A percentile compares a stretch with the other conserved stretches of the same genome.
Conservation (phyloP, 2,888 invertebrate genomes). For the Auanema freiburgensis region DNA sequence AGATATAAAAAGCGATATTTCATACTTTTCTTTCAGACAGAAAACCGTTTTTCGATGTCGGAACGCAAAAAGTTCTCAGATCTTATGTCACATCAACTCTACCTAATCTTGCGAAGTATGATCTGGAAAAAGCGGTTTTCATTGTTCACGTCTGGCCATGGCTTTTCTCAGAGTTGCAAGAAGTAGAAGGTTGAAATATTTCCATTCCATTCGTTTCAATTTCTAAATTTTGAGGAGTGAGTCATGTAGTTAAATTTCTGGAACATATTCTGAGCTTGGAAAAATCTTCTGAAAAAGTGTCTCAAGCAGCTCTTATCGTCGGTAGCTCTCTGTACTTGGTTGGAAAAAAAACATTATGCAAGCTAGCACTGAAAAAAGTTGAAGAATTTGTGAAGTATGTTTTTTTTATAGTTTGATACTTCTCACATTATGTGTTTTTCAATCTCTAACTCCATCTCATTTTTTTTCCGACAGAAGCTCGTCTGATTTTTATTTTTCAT, state of each 20-base stretch:
- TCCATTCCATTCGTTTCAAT: background rate
- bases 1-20: too few relatives aligned
- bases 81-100: too few relatives aligned
- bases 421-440: too few relatives aligned
- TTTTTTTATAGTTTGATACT: too few relatives aligned
- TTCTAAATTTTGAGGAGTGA: conserved; percentile 8
- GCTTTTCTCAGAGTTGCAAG: conserved; percentile 27
- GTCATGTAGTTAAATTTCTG: conserved; percentile 4
- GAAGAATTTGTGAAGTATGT: conserved; percentile 8
- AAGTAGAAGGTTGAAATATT: conserved; percentile 22
- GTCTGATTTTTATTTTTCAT: too few relatives aligned
- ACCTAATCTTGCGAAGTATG: too few relatives aligned
- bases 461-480: too few relatives aligned
- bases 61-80: too few relatives aligned
- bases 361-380: conserved; percentile 1
- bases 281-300: background rate
- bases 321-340: conserved; percentile 6
- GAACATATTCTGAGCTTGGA: background rate
- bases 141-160: conserved; percentile 32
- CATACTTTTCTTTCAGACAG: too few relatives aligned
- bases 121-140: background rate
- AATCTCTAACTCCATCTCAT: too few relatives aligned
- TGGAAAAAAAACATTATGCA: background rate
- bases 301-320: conserved; percentile 6
- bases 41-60: too few relatives aligned